These are phyloP conservation scores for Bucco capensis DNA, from an alignment of 2,113 vertebrate species.

Conservation along the genomic window DNA sequence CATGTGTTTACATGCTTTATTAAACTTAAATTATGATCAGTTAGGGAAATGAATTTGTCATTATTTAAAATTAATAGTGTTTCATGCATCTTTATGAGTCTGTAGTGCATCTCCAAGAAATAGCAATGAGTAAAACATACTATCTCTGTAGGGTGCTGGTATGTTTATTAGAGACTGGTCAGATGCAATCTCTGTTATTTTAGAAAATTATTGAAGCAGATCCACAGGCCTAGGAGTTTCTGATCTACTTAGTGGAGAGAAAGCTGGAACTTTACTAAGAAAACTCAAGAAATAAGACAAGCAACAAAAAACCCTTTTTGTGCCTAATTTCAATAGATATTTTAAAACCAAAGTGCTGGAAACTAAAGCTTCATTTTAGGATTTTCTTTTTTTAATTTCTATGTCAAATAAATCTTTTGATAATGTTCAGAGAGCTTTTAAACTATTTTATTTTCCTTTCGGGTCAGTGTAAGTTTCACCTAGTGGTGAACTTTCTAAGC, in stretches of 20 bases:
- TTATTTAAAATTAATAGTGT: background rate
- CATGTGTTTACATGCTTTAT: background rate
- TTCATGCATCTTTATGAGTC: background rate
- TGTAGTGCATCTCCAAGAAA: background rate
- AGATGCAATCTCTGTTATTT: background rate
- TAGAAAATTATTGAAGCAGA: background rate
- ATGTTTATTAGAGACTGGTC: background rate
- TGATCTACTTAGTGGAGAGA: background rate
- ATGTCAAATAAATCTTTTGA: conserved; percentile 65
- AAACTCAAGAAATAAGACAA: conserved; percentile 31
- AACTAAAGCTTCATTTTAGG: conserved; percentile 54
- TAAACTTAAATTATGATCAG: background rate
- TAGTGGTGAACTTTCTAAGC: conserved; percentile 73
- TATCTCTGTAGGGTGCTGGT: background rate
- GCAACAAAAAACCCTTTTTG: conserved; percentile 14
- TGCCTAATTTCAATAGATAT: conserved; percentile 23
- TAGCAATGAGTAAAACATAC: background rate
- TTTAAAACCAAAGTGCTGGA: conserved; percentile 40
- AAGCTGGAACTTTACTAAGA: conserved; percentile 21
- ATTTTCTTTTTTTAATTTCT: conserved; percentile 54
- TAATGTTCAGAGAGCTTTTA: conserved; percentile 72
- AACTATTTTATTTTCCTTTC: conserved; percentile 65
- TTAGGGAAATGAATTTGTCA: background rate
- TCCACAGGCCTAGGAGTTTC: background rate
- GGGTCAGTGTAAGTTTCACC: conserved; percentile 64